Evolutionary conservation across 1,140 invertebrate species (phyloP).

Genomic region (Cryptotermes secundus): DNA sequence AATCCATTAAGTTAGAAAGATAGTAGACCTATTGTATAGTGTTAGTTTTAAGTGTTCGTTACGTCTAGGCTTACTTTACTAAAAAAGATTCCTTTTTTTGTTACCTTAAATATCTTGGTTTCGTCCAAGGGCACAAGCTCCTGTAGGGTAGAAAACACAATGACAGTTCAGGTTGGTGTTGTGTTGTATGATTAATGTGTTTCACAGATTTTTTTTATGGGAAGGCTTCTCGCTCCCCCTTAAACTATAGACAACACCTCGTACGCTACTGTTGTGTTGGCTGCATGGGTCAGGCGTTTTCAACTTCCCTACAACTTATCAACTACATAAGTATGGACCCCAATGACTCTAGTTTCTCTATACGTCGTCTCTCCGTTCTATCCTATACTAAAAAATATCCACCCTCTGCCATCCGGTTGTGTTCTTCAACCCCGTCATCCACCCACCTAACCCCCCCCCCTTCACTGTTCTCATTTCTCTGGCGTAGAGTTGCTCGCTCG

Average conservation of each 20-base stretch:
- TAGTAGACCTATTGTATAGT: background rate
- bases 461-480: constrained; percentile 17
- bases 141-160: background rate
- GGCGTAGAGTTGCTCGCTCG: background rate
- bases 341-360: constrained; percentile 18
- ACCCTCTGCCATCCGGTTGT: constrained; percentile 22
- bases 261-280: constrained; percentile 13
- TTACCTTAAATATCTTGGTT: constrained; percentile 7
- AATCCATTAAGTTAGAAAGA: constrained; percentile 21
- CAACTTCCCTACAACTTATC: background rate
- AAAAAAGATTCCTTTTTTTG: background rate
- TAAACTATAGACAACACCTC: background rate
- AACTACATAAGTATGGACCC: constrained; percentile 16
- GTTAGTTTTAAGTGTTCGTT: constrained; percentile 17
- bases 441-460: background rate
- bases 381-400: constrained; percentile 1
- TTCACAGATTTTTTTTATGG: background rate
- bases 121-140: background rate
- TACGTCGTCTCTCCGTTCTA: background rate
- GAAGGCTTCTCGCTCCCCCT: background rate
- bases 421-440: constrained; percentile 13
- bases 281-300: constrained; percentile 9
- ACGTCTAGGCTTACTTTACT: background rate
- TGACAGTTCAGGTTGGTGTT: background rate
- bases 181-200: constrained; percentile 7